Evolutionary conservation across 2,113 vertebrate genomes (phyloP), one percentile per base, ranked within the genome.

Genomic region (Trogon surrucura): DNA sequence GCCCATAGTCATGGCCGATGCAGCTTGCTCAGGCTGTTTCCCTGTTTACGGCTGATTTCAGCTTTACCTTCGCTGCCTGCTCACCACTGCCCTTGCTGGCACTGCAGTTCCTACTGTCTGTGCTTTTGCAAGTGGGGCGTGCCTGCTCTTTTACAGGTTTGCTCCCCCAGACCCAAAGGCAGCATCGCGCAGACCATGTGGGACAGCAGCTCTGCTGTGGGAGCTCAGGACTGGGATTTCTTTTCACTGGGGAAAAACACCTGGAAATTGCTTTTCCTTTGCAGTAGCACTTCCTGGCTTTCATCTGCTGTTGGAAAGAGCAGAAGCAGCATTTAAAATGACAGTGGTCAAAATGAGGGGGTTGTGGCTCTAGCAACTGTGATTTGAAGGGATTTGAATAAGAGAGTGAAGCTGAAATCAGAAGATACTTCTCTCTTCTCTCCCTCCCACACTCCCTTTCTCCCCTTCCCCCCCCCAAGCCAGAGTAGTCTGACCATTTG

Each of bases 131-230:
- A 47, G 13, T 12, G 7, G 3, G 34, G 9, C 13, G 56, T 25
- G 7, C 6, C 2, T 30, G 25, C 54, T 41, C 4, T n/a, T 73
- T 65, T 47, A n/a, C 62, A 85, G 26, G 5, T 26, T 44, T 65
- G n/a, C 22, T 65, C 8, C 16, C 27, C 25, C 5, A 26, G 25
- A 65, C 10, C 27, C 22, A 34, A 65, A 54, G 27, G 34, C 51
- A 88, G 62, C 8, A 13, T 72, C n/a, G 12, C 1, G 4, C 25
- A 38, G 64, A 26, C 18, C 4, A 1, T 0, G 0, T 38, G 53
- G 23, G 34, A 56, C 0, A 0, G 71, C 36, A 73, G 36, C 22
- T 69, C 29, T 32, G 25, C 58, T 6, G 6, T 10, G 36, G 65
- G 34, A 82, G 23, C 26, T 50, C 56, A 16, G 27, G 11, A 44